phyloP scores from a whole-genome alignment of 2,888 invertebrate species.

The Oligia latruncula region DNA sequence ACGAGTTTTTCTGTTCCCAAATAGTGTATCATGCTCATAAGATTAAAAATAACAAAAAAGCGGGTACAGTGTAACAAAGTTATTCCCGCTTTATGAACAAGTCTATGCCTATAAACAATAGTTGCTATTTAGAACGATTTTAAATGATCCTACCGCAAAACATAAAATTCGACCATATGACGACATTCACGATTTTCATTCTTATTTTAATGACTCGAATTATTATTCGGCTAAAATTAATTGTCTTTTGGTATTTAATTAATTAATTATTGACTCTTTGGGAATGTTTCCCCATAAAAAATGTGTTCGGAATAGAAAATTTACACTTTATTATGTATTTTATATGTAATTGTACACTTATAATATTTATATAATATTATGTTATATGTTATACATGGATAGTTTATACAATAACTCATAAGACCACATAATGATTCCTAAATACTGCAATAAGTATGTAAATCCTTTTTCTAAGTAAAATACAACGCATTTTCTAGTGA shows the following conservation, averaged over 20 bases:
- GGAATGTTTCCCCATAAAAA: slow-evolving; percentile 64
- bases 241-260: slow-evolving; percentile 58
- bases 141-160: slow-evolving; percentile 32
- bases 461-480: slow-evolving; percentile 9
- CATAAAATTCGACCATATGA: slow-evolving; percentile 32
- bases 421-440: slow-evolving; percentile 29
- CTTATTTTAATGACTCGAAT: slow-evolving; percentile 63
- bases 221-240: slow-evolving; percentile 49
- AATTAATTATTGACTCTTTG: slow-evolving; percentile 53
- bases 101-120: slow-evolving; percentile 48
- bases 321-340: slow-evolving; percentile 64
- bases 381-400: slow-evolving; percentile 22
- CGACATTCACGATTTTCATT: slow-evolving; percentile 54
- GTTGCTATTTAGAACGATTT: slow-evolving; percentile 35
- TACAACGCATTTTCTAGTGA: slow-evolving; percentile 41
- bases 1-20: not conserved
- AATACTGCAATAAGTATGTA: slow-evolving; percentile 17
- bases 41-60: not conserved
- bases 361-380: slow-evolving; percentile 40
- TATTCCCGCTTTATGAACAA: slow-evolving; percentile 15
- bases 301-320: slow-evolving; percentile 70
- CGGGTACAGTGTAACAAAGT: slow-evolving; percentile 39
- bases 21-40: not conserved
- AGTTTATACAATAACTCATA: slow-evolving; percentile 28
- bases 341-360: slow-evolving; percentile 57